These are phyloP conservation scores for Sus scrofa DNA, from an alignment of 2,113 vertebrate genomes.

Conservation along the genomic window DNA sequence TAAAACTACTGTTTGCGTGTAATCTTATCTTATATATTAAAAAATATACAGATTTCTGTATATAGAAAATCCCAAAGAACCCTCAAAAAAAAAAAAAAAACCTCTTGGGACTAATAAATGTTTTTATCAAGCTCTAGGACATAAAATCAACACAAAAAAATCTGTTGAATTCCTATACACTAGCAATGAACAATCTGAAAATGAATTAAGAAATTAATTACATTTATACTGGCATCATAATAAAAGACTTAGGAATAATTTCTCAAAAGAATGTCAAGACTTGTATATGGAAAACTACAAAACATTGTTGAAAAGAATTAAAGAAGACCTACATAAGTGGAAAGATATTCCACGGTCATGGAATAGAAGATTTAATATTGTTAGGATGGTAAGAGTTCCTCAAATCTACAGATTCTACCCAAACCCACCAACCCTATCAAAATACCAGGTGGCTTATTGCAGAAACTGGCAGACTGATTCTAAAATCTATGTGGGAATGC, in stretches of 20 bases:
- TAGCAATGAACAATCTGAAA: slow-evolving; percentile 2
- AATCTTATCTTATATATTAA: not conserved
- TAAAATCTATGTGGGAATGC: not conserved
- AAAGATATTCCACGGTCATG: not conserved
- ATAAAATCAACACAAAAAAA: slow-evolving; percentile 5
- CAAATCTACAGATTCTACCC: not conserved
- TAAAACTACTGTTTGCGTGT: not conserved
- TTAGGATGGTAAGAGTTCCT: not conserved
- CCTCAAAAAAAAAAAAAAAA: not conserved
- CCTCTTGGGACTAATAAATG: not conserved
- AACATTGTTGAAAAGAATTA: slow-evolving; percentile 14
- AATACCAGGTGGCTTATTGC: not conserved
- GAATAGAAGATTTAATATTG: not conserved
- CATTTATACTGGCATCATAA: not conserved
- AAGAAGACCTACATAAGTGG: not conserved
- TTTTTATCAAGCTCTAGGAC: not conserved
- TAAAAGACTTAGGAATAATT: not conserved
- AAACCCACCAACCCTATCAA: not conserved
- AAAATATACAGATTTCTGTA: not conserved
- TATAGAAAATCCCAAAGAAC: not conserved
- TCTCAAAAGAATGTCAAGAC: not conserved
- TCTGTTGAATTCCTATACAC: slow-evolving; percentile 6
- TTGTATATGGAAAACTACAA: not conserved
- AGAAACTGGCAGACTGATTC: not conserved
- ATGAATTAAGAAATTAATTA: slow-evolving; percentile 16